phyloP scores from a whole-genome alignment of 2,797 vertebrate species.

The Sebastes cheni region DNA sequence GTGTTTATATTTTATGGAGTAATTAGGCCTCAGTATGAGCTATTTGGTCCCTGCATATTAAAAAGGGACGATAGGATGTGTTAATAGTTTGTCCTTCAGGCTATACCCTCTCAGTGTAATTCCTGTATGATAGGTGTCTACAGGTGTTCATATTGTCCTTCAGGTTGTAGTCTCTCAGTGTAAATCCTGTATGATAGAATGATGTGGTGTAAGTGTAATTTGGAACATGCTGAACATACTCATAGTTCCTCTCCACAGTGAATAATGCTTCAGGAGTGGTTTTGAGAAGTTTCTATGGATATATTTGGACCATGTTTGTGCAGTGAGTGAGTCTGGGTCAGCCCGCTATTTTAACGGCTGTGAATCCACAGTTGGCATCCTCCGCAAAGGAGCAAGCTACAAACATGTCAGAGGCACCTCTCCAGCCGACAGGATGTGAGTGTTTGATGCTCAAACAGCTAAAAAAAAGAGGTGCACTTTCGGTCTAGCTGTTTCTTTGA shows the following conservation, averaged over 20 bases:
- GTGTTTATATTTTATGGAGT: too few species aligned
- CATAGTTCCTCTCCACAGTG: not conserved
- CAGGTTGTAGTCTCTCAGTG: too few species aligned
- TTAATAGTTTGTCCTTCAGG: too few species aligned
- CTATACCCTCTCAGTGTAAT: too few species aligned
- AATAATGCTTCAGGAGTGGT: not conserved
- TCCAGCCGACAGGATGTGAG: not conserved
- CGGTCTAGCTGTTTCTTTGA: not conserved
- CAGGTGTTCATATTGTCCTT: too few species aligned
- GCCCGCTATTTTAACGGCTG: not conserved
- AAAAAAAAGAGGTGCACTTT: not conserved
- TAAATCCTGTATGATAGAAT: too few species aligned
- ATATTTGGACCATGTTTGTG: not conserved
- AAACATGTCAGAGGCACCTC: not conserved
- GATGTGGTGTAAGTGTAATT: not conserved
- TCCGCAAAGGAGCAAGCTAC: not conserved
- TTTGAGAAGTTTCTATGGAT: not conserved
- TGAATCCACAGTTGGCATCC: not conserved
- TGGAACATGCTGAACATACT: not conserved
- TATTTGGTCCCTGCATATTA: not conserved
- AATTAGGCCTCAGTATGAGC: not conserved
- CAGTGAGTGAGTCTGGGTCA: not conserved
- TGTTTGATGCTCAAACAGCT: conserved; percentile 1
- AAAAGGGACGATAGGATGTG: too few species aligned
- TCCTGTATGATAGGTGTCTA: too few species aligned